These are phyloP conservation scores for Drosophila ezoana DNA, from an alignment of 2,888 invertebrate genomes.

Conservation along the genomic window DNA sequence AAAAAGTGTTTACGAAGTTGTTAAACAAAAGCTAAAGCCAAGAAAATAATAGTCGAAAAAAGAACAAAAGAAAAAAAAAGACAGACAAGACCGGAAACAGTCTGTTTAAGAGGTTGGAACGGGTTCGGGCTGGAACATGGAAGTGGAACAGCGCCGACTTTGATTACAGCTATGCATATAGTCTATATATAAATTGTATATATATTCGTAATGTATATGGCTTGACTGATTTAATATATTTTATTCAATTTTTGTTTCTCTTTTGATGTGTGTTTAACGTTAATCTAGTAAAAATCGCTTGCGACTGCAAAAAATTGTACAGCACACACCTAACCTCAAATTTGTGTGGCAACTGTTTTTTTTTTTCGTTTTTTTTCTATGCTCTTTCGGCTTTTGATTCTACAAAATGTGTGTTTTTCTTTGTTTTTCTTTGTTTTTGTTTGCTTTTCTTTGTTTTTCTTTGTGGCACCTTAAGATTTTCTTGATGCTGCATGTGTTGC, in stretches of 20 bases:
- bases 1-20: slow-evolving; percentile 38
- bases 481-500: slow-evolving; percentile 15
- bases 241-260: neutral
- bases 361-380: neutral
- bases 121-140: neutral
- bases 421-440: neutral
- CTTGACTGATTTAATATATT: slow-evolving; percentile 17
- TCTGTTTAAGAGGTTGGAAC: slow-evolving; percentile 2
- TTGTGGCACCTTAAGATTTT: slow-evolving; percentile 13
- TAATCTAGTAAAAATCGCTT: slow-evolving; percentile 38
- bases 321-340: slow-evolving; percentile 26
- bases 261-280: slow-evolving; percentile 39
- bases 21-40: neutral
- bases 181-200: slow-evolving; percentile 18
- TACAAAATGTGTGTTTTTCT: neutral
- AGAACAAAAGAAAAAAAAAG: neutral
- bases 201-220: slow-evolving; percentile 16
- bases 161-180: slow-evolving; percentile 20
- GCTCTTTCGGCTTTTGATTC: neutral
- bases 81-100: slow-evolving; percentile 2
- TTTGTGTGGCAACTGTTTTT: slow-evolving; percentile 6
- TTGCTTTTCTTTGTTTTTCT: neutral
- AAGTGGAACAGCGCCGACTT: slow-evolving; percentile 17
- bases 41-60: neutral
- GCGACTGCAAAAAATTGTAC: slow-evolving; percentile 37